Conservation (phyloP, 1,140 invertebrate species). For the Drosophila santomea region DNA sequence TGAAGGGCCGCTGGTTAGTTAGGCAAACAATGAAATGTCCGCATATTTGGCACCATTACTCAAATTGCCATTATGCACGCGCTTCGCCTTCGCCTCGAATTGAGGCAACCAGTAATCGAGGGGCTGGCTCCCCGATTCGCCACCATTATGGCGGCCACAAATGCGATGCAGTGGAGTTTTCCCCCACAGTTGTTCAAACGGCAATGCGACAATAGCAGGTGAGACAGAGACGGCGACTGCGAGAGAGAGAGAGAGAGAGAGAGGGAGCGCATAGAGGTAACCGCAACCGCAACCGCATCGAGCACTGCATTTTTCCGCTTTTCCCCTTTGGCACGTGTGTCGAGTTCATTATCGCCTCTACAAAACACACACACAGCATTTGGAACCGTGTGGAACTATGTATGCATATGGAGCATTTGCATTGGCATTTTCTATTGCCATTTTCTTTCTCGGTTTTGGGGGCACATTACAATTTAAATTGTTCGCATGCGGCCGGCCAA, state of each 20-base stretch:
- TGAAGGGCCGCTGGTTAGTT: slow-evolving; percentile 10
- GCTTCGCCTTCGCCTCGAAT: slow-evolving; percentile 49
- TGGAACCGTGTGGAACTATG: neutral
- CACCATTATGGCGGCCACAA: slow-evolving; percentile 64
- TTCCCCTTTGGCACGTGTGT: slow-evolving; percentile 22
- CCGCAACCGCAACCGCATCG: slow-evolving; percentile 43
- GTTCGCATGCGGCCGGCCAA: slow-evolving; percentile 66
- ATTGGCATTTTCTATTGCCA: slow-evolving; percentile 62
- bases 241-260: neutral
- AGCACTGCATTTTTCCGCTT: slow-evolving; percentile 38
- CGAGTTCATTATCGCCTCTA: slow-evolving; percentile 78
- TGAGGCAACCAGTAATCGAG: slow-evolving; percentile 49
- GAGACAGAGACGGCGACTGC: neutral
- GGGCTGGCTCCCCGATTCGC: neutral
- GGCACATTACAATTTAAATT: slow-evolving; percentile 74
- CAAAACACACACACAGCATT: slow-evolving; percentile 15
- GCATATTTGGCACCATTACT: slow-evolving; percentile 81
- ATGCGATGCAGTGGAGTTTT: slow-evolving; percentile 64
- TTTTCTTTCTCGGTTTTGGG: slow-evolving; percentile 49
- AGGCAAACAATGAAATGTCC: slow-evolving; percentile 74
- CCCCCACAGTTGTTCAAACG: slow-evolving; percentile 16
- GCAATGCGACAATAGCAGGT: slow-evolving; percentile 49
- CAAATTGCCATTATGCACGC: slow-evolving; percentile 81
- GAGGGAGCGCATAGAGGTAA: slow-evolving; percentile 3
- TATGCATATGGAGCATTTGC: slow-evolving; percentile 33